Percentiles rank a stretch among this genome's conserved stretches.
Evolutionary conservation across 1,140 invertebrate species (phyloP).

Genomic region (Drosophila ohnishii): DNA sequence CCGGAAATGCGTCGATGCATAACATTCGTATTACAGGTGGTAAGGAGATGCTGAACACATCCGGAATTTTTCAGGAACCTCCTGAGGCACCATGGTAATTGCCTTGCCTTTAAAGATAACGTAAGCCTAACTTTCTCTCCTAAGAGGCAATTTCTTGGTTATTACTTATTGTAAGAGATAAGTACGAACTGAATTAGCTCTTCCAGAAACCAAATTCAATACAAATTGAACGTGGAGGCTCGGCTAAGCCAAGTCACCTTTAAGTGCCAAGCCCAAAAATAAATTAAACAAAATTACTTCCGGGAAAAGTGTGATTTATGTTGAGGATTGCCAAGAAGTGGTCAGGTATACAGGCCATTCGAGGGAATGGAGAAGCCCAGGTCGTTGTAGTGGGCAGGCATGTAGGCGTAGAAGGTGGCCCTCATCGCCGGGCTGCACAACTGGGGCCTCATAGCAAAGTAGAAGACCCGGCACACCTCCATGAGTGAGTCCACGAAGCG

Average conservation of each 20-base stretch:
- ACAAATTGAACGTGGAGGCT: not conserved
- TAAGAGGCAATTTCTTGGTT: not conserved
- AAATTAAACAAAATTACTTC: conserved; percentile 1
- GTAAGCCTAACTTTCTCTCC: not conserved
- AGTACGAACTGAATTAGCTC: not conserved
- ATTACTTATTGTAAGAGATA: not conserved
- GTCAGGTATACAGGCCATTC: not conserved
- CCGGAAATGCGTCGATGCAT: conserved; percentile 69
- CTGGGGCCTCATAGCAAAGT: conserved; percentile 31
- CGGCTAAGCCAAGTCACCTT: not conserved
- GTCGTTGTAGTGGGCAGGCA: conserved; percentile 27
- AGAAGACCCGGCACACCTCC: conserved; percentile 37
- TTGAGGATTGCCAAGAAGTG: not conserved
- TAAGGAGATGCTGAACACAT: not conserved
- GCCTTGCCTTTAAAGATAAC: not conserved
- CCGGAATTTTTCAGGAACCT: not conserved
- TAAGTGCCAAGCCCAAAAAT: not conserved
- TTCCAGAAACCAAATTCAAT: not conserved
- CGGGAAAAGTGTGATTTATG: conserved; percentile 3
- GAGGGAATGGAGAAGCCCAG: conserved; percentile 3
- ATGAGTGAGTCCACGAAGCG: conserved; percentile 40
- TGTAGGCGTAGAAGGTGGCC: conserved; percentile 51
- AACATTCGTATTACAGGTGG: conserved; percentile 34
- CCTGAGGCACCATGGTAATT: not conserved
- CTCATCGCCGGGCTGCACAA: not conserved